Conservation (phyloP, 2,113 vertebrate species). For the Myiagra hebetior region DNA sequence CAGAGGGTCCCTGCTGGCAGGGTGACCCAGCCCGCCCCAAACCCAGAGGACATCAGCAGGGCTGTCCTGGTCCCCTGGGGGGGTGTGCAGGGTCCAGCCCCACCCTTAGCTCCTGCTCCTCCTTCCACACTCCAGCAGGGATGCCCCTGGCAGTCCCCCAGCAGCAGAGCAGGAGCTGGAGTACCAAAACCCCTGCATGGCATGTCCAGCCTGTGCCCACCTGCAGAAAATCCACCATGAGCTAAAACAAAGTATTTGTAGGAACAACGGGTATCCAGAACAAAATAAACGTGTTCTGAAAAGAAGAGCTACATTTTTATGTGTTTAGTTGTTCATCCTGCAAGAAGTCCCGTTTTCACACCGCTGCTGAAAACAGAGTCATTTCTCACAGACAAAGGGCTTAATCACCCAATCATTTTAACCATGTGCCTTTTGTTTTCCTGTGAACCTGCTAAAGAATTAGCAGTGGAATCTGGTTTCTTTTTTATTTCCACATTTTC, state of each 20-base stretch:
- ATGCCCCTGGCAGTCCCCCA: not conserved
- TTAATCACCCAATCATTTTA: not conserved
- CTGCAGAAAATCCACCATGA: not conserved
- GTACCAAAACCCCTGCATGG: not conserved
- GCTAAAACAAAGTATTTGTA: not conserved
- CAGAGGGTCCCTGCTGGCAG: not conserved
- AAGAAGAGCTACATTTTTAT: not conserved
- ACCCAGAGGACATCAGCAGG: not conserved
- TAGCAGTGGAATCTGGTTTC: not conserved
- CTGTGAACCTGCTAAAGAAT: not conserved
- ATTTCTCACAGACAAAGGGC: not conserved
- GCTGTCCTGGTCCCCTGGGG: not conserved
- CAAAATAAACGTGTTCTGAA: not conserved
- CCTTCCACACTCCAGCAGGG: accelerated
- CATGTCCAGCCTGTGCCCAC: accelerated
- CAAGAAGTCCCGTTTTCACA: not conserved
- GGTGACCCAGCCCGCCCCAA: not conserved
- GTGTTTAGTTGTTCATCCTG: not conserved
- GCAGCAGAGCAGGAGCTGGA: not conserved
- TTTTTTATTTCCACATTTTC: not conserved
- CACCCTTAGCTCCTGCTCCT: not conserved
- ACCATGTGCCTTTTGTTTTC: not conserved
- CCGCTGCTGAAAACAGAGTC: not conserved
- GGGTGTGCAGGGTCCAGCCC: not conserved
- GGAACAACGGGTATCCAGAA: not conserved